phyloP scores from a whole-genome alignment of 2,888 invertebrate genomes.

The Pammene aurita region DNA sequence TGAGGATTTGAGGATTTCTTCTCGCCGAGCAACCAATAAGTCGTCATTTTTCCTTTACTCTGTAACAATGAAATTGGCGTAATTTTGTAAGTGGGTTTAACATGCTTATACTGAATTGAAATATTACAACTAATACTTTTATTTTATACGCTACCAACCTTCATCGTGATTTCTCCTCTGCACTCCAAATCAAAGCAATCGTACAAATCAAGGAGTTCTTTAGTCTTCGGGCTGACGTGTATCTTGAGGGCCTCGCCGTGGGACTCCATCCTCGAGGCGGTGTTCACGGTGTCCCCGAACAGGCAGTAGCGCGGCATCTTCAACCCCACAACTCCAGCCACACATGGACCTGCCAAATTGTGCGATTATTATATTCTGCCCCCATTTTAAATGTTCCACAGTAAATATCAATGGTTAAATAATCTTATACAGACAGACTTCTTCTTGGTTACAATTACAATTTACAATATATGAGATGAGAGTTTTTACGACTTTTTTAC shows the following conservation, averaged over 20 bases:
- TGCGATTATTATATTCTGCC: constrained; percentile 17
- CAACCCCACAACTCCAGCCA: constrained; percentile 95
- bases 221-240: constrained; percentile 95
- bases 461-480: too few relatives aligned
- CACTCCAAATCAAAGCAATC: constrained; percentile 92
- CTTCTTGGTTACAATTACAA: too few relatives aligned
- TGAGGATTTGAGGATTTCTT: constrained; percentile 60
- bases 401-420: too few relatives aligned
- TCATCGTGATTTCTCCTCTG: constrained; percentile 95
- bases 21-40: constrained; percentile 94
- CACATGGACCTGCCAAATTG: constrained; percentile 86
- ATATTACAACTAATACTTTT: too few relatives aligned
- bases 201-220: constrained; percentile 92
- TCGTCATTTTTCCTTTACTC: constrained; percentile 95
- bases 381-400: background rate
- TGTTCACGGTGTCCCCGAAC: constrained; percentile 96
- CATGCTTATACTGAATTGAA: background rate
- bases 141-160: constrained; percentile 81
- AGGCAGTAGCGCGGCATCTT: constrained; percentile 98
- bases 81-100: background rate
- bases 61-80: constrained; percentile 60
- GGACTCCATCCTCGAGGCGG: constrained; percentile 95
- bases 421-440: too few relatives aligned
- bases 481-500: too few relatives aligned
- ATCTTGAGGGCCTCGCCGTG: constrained; percentile 95